Conservation (phyloP, 2,797 vertebrate species). For the Channa striata region DNA sequence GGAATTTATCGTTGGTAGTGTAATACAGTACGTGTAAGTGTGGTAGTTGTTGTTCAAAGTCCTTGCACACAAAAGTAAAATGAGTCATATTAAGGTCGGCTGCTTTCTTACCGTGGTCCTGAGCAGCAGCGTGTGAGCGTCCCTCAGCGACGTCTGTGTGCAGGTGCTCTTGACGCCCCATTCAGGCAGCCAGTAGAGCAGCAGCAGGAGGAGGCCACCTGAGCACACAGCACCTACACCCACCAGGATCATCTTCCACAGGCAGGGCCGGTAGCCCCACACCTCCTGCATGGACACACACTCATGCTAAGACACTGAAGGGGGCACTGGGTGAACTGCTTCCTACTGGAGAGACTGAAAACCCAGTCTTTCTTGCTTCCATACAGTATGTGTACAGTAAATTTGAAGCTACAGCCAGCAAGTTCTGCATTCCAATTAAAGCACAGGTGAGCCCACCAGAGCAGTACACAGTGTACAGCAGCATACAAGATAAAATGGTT, state of each 20-base stretch:
- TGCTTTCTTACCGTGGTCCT: slow-evolving; percentile 87
- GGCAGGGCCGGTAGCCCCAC: slow-evolving; percentile 89
- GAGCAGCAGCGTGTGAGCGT: slow-evolving; percentile 91
- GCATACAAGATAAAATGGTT: background rate
- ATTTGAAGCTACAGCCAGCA: too few relatives aligned
- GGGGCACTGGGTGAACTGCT: background rate
- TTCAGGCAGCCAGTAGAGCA: slow-evolving; percentile 95
- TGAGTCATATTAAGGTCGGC: background rate
- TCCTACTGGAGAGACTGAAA: too few relatives aligned
- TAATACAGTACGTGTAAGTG: background rate
- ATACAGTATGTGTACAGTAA: too few relatives aligned
- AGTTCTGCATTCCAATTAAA: too few relatives aligned
- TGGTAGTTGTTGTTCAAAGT: too few relatives aligned
- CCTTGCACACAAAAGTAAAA: background rate
- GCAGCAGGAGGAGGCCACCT: slow-evolving; percentile 92
- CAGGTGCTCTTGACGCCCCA: slow-evolving; percentile 93
- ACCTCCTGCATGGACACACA: slow-evolving; percentile 84
- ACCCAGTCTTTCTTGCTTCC: too few relatives aligned
- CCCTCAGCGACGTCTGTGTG: slow-evolving; percentile 79
- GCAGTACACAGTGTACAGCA: too few relatives aligned
- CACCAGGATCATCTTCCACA: slow-evolving; percentile 90
- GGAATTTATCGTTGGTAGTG: background rate
- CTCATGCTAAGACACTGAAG: background rate
- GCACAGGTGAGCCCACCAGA: too few relatives aligned
- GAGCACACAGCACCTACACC: slow-evolving; percentile 86